Percentiles rank a stretch among this genome's conserved stretches.
Conservation (phyloP, 2,888 invertebrate species). For the Cheiracanthium punctorium region DNA sequence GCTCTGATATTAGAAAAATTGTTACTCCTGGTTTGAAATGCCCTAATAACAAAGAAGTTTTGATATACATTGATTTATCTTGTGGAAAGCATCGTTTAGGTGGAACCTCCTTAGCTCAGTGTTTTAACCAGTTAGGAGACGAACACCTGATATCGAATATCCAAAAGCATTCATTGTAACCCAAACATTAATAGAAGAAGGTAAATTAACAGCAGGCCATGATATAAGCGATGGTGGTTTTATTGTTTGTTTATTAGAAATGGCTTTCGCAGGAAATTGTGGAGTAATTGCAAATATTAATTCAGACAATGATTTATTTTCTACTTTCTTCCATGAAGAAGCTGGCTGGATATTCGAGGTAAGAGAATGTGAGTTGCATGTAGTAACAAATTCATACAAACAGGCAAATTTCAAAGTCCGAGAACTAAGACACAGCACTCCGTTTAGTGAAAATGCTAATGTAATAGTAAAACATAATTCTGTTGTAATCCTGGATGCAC, state of each 20-base stretch:
- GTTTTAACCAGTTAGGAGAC: slow-evolving; percentile 88
- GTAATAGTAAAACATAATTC: slow-evolving; percentile 30
- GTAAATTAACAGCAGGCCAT: slow-evolving; percentile 87
- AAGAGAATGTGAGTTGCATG: slow-evolving; percentile 76
- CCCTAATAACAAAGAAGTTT: slow-evolving; percentile 78
- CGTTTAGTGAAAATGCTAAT: slow-evolving; percentile 27
- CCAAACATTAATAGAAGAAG: slow-evolving; percentile 86
- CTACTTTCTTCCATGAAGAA: slow-evolving; percentile 89
- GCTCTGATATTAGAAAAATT: slow-evolving; percentile 88
- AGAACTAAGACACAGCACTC: slow-evolving; percentile 77
- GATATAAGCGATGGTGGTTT: slow-evolving; percentile 98
- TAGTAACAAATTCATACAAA: neutral
- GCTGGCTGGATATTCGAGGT: slow-evolving; percentile 90
- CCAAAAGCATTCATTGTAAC: slow-evolving; percentile 88
- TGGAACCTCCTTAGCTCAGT: slow-evolving; percentile 94
- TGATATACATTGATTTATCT: slow-evolving; percentile 88
- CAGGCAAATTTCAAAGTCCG: slow-evolving; percentile 80
- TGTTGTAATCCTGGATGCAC: slow-evolving; percentile 31
- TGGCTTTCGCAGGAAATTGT: slow-evolving; percentile 95
- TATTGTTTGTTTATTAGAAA: slow-evolving; percentile 91
- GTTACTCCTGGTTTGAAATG: slow-evolving; percentile 94
- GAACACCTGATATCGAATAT: slow-evolving; percentile 87
- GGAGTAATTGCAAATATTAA: slow-evolving; percentile 80
- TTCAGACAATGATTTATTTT: slow-evolving; percentile 77
- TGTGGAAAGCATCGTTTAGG: slow-evolving; percentile 86